Evolutionary conservation across 1,140 invertebrate species (phyloP).

Genomic region (Danaus melanippus): DNA sequence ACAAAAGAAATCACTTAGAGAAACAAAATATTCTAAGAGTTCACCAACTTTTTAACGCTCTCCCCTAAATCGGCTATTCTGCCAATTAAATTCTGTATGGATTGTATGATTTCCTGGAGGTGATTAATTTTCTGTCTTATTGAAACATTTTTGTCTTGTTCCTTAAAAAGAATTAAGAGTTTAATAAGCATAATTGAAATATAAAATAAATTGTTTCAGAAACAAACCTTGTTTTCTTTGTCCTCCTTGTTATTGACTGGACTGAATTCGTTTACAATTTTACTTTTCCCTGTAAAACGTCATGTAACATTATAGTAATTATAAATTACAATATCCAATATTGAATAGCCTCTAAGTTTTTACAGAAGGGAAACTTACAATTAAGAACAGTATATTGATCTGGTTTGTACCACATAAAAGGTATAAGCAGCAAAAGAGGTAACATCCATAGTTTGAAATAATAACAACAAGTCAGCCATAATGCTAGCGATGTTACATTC

Average conservation of each 20-base stretch:
- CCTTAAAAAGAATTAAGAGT: slow-evolving; percentile 31
- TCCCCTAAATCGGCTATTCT: slow-evolving; percentile 91
- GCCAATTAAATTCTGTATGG: slow-evolving; percentile 94
- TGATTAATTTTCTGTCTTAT: slow-evolving; percentile 51
- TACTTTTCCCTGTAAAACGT: slow-evolving; percentile 21
- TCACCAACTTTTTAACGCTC: slow-evolving; percentile 89
- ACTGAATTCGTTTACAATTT: slow-evolving; percentile 9
- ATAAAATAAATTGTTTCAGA: background rate
- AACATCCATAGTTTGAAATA: slow-evolving; percentile 57
- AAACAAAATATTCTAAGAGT: too few relatives aligned
- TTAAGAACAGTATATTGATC: slow-evolving; percentile 21
- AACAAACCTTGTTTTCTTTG: slow-evolving; percentile 36
- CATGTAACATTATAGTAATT: slow-evolving; percentile 1
- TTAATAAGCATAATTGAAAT: slow-evolving; percentile 8
- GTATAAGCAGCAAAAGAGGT: slow-evolving; percentile 50
- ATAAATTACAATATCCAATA: too few relatives aligned
- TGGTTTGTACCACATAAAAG: slow-evolving; percentile 48
- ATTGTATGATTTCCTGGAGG: slow-evolving; percentile 91
- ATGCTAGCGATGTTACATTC: slow-evolving; percentile 36
- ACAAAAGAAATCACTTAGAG: background rate
- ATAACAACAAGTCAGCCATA: slow-evolving; percentile 48
- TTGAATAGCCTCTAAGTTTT: background rate
- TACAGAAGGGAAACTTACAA: slow-evolving; percentile 7
- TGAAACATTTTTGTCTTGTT: slow-evolving; percentile 38
- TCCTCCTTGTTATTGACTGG: slow-evolving; percentile 14